phyloP scores from a whole-genome alignment of 2,888 invertebrate genomes.

The Watsonalla cultraria region DNA sequence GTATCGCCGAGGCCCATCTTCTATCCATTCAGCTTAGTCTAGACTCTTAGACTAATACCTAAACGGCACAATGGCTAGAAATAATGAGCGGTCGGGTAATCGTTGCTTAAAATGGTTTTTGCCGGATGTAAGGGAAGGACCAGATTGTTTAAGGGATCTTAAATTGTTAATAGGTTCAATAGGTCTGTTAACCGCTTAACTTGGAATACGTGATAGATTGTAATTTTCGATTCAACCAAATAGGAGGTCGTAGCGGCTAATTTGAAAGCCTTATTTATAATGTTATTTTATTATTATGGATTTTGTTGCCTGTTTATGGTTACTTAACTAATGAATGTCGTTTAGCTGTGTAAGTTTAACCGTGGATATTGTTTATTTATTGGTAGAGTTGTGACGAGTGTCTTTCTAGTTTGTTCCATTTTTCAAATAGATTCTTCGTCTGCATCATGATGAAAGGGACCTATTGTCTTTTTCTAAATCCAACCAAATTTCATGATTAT shows the following conservation, averaged over 20 bases:
- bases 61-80: constrained; percentile 63
- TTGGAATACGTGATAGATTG: constrained; percentile 1
- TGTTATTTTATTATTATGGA: not conserved
- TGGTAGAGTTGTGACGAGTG: too few species aligned
- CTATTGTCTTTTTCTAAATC: too few species aligned
- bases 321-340: not conserved
- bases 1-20: constrained; percentile 69
- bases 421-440: too few species aligned
- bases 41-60: constrained; percentile 40
- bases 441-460: too few species aligned
- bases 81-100: constrained; percentile 64
- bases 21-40: constrained; percentile 48
- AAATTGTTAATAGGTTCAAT: constrained; percentile 23
- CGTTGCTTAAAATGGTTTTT: constrained; percentile 52
- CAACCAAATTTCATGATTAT: too few species aligned
- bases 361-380: too few species aligned
- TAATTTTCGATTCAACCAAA: not conserved
- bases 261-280: not conserved
- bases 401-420: too few species aligned
- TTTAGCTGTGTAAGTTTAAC: not conserved
- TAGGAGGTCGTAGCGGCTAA: not conserved
- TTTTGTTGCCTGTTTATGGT: not conserved
- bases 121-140: constrained; percentile 46
- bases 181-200: constrained; percentile 8
- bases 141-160: constrained; percentile 35